These are phyloP conservation scores for Melinopterus prodromus DNA, from an alignment of 2,888 invertebrate genomes.

Conservation along the genomic window DNA sequence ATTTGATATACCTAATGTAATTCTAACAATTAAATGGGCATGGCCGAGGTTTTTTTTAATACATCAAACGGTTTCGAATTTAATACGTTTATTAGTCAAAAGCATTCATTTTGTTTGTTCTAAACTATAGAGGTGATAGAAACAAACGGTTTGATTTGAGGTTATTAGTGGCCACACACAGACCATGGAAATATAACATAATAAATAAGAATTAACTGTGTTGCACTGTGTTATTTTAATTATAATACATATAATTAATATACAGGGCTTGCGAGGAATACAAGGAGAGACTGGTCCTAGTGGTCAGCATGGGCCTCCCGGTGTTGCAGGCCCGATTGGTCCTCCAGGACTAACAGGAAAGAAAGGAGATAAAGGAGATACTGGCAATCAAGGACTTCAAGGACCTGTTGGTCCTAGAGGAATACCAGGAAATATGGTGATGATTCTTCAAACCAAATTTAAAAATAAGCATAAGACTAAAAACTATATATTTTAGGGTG, in stretches of 20 bases:
- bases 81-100: no score
- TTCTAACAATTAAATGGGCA: no score
- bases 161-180: no score
- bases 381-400: constrained; percentile 61
- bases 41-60: no score
- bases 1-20: no score
- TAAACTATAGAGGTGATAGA: no score
- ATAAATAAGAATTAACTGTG: no score
- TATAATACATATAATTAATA: no score
- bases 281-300: constrained; percentile 39
- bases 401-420: constrained; percentile 62
- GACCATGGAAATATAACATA: no score
- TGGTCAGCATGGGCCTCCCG: constrained; percentile 52
- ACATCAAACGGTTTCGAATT: no score
- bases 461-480: neutral
- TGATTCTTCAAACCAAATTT: neutral
- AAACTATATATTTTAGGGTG: constrained; percentile 42
- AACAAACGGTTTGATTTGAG: no score
- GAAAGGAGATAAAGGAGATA: constrained; percentile 63
- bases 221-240: neutral
- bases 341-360: constrained; percentile 54
- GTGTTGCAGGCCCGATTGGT: constrained; percentile 51
- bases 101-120: no score
- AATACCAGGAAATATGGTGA: constrained; percentile 59
- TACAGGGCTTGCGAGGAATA: constrained; percentile 48